Evolutionary conservation across 2,797 vertebrate species (phyloP).

Genomic region (Labeo calbasu): DNA sequence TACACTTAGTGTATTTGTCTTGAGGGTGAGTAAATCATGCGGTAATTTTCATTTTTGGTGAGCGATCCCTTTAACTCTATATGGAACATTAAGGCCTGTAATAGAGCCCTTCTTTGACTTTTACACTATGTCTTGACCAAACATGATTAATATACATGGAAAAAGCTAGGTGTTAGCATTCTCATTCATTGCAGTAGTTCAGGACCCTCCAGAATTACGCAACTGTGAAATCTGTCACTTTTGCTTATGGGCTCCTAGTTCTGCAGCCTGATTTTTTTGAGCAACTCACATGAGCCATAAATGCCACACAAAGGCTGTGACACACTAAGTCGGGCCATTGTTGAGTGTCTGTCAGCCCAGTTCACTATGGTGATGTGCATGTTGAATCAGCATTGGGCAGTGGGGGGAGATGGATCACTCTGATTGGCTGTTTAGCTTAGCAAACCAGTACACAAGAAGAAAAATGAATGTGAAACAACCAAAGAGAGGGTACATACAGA

Average conservation of each 20-base stretch:
- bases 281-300: background rate
- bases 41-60: too few species aligned
- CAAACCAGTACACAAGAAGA: too few species aligned
- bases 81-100: constrained; percentile 26
- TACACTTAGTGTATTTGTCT: too few species aligned
- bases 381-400: too few species aligned
- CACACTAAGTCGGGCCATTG: background rate
- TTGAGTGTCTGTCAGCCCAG: too few species aligned
- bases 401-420: too few species aligned
- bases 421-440: too few species aligned
- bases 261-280: background rate
- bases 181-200: background rate
- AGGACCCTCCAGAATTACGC: background rate
- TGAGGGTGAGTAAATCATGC: too few species aligned
- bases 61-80: background rate
- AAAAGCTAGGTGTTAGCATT: background rate
- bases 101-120: background rate
- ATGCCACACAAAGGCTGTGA: background rate
- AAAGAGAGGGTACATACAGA: too few species aligned
- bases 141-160: background rate
- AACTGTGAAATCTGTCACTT: background rate
- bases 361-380: too few species aligned
- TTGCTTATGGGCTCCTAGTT: background rate
- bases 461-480: too few species aligned
- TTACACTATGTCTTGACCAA: background rate